Conservation (phyloP, 92 coral and sea anemone species). For the Porites divaricata region DNA sequence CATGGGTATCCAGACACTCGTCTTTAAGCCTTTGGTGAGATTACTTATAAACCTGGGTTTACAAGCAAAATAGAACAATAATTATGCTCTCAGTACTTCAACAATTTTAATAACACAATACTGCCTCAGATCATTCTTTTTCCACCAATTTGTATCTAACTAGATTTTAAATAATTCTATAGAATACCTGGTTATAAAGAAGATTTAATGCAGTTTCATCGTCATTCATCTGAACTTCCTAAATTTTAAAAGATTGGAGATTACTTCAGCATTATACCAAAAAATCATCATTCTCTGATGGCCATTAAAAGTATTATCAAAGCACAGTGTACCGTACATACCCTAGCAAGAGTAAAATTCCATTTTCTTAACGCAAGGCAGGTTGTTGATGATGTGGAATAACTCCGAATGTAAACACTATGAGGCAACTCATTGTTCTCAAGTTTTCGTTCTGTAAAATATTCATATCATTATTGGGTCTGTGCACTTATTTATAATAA, state of each 20-base stretch:
- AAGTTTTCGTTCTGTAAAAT: slow-evolving; percentile 87
- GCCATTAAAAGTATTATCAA: no score
- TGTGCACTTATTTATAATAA: no score
- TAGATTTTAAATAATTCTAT: neutral
- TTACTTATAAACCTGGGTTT: no score
- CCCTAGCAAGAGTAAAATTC: slow-evolving; percentile 92
- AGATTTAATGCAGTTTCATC: slow-evolving; percentile 84
- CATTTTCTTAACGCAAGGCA: slow-evolving; percentile 89
- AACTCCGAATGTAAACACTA: slow-evolving; percentile 88
- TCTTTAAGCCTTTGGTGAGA: no score
- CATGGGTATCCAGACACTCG: no score
- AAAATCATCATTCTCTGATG: neutral
- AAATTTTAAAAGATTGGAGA: no score
- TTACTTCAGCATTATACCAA: neutral
- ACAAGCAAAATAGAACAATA: no score
- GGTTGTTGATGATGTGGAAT: slow-evolving; percentile 76
- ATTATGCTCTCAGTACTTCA: no score
- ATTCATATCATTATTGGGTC: no score
- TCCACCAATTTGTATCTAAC: no score
- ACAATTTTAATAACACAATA: no score
- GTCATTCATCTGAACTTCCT: slow-evolving; percentile 90
- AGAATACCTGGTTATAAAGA: slow-evolving; percentile 84
- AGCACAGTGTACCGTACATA: slow-evolving; percentile 27
- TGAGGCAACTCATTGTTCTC: slow-evolving; percentile 93
- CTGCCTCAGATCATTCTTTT: no score